A percentile compares a stretch with the other conserved stretches of the same genome.
phyloP scores from a whole-genome alignment of 2,113 vertebrate species.

The Gymnocephalus cernua region DNA sequence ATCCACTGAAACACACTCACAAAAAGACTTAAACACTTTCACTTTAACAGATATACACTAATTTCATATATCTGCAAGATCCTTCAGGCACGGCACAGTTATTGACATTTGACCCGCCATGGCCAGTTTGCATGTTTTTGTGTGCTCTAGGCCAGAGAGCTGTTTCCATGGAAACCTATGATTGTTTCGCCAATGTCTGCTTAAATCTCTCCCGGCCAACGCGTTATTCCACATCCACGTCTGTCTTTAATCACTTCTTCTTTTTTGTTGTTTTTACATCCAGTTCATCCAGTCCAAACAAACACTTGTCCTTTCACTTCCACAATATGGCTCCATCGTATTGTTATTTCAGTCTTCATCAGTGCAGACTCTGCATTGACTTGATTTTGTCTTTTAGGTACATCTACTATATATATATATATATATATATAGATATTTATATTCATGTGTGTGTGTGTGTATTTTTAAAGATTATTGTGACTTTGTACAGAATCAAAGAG shows the following conservation, averaged over 20 bases:
- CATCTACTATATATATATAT: constrained; percentile 69
- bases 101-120: constrained; percentile 47
- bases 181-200: constrained; percentile 43
- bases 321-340: constrained; percentile 58
- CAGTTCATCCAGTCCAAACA: constrained; percentile 45
- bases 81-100: constrained; percentile 61
- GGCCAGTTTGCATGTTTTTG: constrained; percentile 36
- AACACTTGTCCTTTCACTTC: constrained; percentile 39
- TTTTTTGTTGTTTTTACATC: constrained; percentile 42
- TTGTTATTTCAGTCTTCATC: constrained; percentile 48
- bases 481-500: constrained; percentile 77
- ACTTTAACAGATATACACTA: constrained; percentile 71
- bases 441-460: constrained; percentile 52
- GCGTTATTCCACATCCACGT: constrained; percentile 36
- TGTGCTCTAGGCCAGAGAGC: constrained; percentile 52
- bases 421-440: constrained; percentile 49
- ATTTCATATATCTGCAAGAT: constrained; percentile 64
- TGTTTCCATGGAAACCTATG: constrained; percentile 47
- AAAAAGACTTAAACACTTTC: constrained; percentile 55
- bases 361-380: constrained; percentile 34
- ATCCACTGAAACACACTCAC: constrained; percentile 70
- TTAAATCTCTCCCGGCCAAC: constrained; percentile 32
- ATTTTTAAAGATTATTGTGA: constrained; percentile 70
- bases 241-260: constrained; percentile 28
- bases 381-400: constrained; percentile 65